These are phyloP conservation scores for Zelostemma sp. DNA, from an alignment of 1,140 invertebrate genomes.

Conservation along the genomic window DNA sequence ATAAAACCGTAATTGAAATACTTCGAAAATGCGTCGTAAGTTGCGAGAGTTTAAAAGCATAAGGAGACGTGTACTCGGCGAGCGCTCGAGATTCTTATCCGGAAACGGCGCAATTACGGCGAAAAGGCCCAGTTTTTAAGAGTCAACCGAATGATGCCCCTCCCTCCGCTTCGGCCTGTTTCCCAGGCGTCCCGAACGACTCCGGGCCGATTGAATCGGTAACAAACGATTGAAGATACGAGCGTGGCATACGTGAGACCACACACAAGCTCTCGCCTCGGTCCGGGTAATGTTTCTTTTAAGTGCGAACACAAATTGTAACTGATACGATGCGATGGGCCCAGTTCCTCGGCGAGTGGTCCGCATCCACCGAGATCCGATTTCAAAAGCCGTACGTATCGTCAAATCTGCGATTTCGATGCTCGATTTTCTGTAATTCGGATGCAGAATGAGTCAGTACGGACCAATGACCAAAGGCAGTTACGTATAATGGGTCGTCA, in stretches of 20 bases:
- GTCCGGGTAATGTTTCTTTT: constrained; percentile 69
- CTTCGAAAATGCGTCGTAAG: constrained; percentile 29
- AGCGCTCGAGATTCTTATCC: constrained; percentile 44
- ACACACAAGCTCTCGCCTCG: constrained; percentile 62
- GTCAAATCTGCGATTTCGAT: constrained; percentile 30
- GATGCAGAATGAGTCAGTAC: constrained; percentile 26
- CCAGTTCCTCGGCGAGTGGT: constrained; percentile 26
- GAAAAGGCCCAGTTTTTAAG: constrained; percentile 41
- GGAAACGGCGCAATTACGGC: constrained; percentile 42
- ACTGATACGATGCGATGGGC: constrained; percentile 68
- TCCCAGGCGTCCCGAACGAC: constrained; percentile 34
- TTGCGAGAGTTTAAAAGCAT: constrained; percentile 37
- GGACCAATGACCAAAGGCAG: not conserved
- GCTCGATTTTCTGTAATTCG: constrained; percentile 50
- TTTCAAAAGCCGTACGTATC: constrained; percentile 64
- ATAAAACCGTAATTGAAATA: constrained; percentile 43
- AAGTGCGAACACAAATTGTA: constrained; percentile 71
- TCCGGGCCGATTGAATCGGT: constrained; percentile 64
- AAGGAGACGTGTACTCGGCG: constrained; percentile 11
- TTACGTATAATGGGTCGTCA: not conserved
- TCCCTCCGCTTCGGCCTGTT: constrained; percentile 1
- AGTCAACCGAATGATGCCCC: constrained; percentile 19
- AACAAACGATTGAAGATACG: constrained; percentile 67
- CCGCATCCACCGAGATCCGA: constrained; percentile 58
- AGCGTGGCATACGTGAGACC: constrained; percentile 58